Evolutionary conservation across 2,113 vertebrate genomes (phyloP), one percentile per base, ranked within the genome.

Genomic region (Corydoras maculifer): DNA sequence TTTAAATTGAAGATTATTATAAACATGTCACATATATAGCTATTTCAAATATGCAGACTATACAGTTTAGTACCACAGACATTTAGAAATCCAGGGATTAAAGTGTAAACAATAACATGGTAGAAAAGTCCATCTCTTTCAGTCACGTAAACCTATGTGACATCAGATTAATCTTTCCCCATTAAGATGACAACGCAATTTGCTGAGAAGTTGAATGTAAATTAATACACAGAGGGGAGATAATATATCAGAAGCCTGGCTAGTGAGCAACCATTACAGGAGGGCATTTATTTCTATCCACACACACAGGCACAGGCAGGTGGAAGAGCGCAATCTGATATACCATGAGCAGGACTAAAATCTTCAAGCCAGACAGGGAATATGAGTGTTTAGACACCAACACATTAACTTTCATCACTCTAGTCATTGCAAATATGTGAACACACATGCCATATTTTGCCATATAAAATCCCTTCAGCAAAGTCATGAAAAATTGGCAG

Each of bases 161-260:
- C 83, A 86, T 87, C 85, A 89, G 82, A 91, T 91, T 86, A 90
- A 91, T 91, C 85, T 84, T 86, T 82, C 73, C 76, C 86, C 83
- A 86, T 89, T 89, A 87, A 83, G 84, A 87, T 86, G 89, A 89
- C 88, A 90, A 86, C 84, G 85, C 88, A 90, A 89, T 89, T 86
- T 91, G 87, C 82, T 83, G 85, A 82, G 86, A 85, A 88, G 89
- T 87, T 89, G 87, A 88, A 86, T 89, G 87, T 91, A 91, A 91
- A 91, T 91, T 90, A 91, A 90, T 84, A 88, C 80, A 58, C 81
- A 83, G 87, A 87, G 87, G 81, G 85, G 82, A 88, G 86, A 91
- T 91, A 88, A 91, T 90, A 90, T 82, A 88, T 91, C 89, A 90
- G 83, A 85, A 70, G 64, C 81, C 86, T 84, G 87, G 85, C 84